phyloP scores from a whole-genome alignment of 2,888 invertebrate species.

The Tetragonisca angustula region DNA sequence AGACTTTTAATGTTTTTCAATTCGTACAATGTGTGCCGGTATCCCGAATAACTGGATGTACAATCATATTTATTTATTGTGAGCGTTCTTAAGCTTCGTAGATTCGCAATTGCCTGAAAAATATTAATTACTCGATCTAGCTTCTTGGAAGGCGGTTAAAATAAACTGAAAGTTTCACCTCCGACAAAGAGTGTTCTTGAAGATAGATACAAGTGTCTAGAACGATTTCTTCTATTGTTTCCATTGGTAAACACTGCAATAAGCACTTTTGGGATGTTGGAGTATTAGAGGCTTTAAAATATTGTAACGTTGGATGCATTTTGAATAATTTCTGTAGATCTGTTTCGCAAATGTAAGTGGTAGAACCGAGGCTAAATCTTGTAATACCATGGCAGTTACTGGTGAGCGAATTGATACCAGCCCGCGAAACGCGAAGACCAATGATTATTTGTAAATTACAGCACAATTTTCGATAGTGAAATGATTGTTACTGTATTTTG shows the following conservation, averaged over 20 bases:
- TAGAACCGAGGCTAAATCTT: constrained; percentile 84
- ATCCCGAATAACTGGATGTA: constrained; percentile 68
- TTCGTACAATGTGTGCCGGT: constrained; percentile 70
- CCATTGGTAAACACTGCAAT: constrained; percentile 70
- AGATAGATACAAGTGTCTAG: constrained; percentile 73
- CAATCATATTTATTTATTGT: constrained; percentile 69
- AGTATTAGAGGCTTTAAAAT: constrained; percentile 70
- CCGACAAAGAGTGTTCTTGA: constrained; percentile 65
- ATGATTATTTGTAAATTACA: constrained; percentile 85
- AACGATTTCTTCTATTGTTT: constrained; percentile 75
- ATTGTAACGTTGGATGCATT: constrained; percentile 74
- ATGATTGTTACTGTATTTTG: too few relatives aligned
- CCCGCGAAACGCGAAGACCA: constrained; percentile 83
- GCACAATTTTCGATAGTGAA: constrained; percentile 86
- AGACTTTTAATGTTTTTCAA: constrained; percentile 72
- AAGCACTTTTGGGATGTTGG: constrained; percentile 77
- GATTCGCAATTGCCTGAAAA: constrained; percentile 72
- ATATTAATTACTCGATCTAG: constrained; percentile 2
- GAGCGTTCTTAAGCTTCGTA: constrained; percentile 71
- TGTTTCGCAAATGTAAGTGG: constrained; percentile 81
- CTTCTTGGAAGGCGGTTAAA: not conserved
- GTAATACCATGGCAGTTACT: constrained; percentile 85
- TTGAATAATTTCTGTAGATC: constrained; percentile 78
- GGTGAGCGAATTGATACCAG: constrained; percentile 84
- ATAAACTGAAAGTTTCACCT: constrained; percentile 66